Evolutionary conservation across 1,140 invertebrate species (phyloP).

Genomic region (Vanessa tameamea): DNA sequence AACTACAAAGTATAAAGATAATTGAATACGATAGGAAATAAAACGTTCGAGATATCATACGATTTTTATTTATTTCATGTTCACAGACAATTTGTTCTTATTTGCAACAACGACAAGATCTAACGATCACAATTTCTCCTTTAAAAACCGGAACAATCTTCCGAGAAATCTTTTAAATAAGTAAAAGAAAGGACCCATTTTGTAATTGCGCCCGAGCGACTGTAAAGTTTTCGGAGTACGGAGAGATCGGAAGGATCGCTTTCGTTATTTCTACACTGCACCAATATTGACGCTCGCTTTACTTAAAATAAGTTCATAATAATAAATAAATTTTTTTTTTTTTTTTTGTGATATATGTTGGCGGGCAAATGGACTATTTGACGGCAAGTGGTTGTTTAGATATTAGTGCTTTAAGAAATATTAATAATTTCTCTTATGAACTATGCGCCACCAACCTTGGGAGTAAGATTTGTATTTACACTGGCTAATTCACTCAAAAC

Average conservation of each 20-base stretch:
- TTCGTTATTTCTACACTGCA: slow-evolving; percentile 28
- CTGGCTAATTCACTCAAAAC: too few relatives aligned
- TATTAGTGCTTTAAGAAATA: too few relatives aligned
- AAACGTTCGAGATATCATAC: slow-evolving; percentile 3
- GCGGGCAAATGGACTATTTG: too few relatives aligned
- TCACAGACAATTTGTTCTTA: background rate
- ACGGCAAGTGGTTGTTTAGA: too few relatives aligned
- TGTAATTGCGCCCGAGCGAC: slow-evolving; percentile 57
- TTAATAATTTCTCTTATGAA: too few relatives aligned
- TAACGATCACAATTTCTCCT: slow-evolving; percentile 17
- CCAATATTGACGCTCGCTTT: background rate
- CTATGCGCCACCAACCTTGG: too few relatives aligned
- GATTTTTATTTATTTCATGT: slow-evolving; percentile 10
- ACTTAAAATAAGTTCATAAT: too few relatives aligned
- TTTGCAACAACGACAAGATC: slow-evolving; percentile 7
- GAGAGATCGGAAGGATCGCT: slow-evolving; percentile 34
- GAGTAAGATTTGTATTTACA: too few relatives aligned
- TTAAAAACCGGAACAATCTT: slow-evolving; percentile 32
- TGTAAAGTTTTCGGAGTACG: slow-evolving; percentile 33
- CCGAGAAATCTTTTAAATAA: slow-evolving; percentile 22
- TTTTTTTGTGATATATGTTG: too few relatives aligned
- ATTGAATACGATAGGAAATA: background rate
- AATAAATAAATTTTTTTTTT: too few relatives aligned
- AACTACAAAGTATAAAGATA: background rate
- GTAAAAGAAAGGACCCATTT: slow-evolving; percentile 53